Base-by-base conservation (phyloP, 2,888 invertebrate genomes). In the Coleophora deauratella region DNA sequence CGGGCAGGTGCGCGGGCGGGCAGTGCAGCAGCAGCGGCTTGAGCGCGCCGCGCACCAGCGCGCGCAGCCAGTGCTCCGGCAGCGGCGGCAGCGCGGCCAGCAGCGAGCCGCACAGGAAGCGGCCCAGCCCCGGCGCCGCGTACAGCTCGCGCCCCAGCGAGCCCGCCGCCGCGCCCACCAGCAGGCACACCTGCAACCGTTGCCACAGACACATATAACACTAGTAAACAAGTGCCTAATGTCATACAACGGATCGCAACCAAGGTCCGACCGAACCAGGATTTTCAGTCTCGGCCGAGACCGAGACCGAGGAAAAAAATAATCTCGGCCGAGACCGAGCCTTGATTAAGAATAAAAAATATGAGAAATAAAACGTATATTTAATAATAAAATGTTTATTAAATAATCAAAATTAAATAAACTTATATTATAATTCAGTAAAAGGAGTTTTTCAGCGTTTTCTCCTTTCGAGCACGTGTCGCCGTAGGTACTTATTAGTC, bases 131-230 rank as follows among this genome's bases (percentile, higher is more conserved):
- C 7, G 93, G 88, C 47, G 92, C 86, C 47, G 90, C 90, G 79
- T 95, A 97, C 58, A 97, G 89, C 80, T 96, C 95, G 55, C 94
- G 89, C 0, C 95, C 95, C n/a, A 97, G 86, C 6, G 93, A 90
- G 11, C 89, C 87, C 1, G 94, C 93, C 34, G 93, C 90, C 30
- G 93, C 91, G 46, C 86, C 82, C 35, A 81, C 73, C 30, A 80
- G 61, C 46, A 73, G 74, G 61, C 95, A 93, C 52, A 90, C 91
- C 74, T 75, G 59, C 1, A 1, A 21, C 21, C 21, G 21, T 21
- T 21, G n/a, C 9, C 10, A 35, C 7, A 40, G 12, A 35, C 13
- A 21, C 10, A 14, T 11, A 8, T 32, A 32, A n/a, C 10, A 32
- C 10, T 32, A 32, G 31, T 32, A n/a, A n/a, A n/a, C n/a, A n/a